Base-by-base conservation (phyloP, 2,113 vertebrate species). In the Thymallus thymallus region DNA sequence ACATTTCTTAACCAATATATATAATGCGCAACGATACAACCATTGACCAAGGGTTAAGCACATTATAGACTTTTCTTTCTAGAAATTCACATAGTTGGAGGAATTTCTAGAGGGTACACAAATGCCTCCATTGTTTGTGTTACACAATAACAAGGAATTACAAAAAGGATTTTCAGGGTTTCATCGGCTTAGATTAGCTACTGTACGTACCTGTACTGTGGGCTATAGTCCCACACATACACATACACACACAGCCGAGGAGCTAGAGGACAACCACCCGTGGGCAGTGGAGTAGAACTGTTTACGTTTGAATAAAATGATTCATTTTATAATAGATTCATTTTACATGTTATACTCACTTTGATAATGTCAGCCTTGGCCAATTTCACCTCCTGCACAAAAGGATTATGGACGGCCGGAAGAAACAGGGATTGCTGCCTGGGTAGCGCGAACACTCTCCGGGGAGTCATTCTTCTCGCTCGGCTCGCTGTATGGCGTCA, bases 391-490 rank as follows among this genome's bases (percentile, higher is more conserved):
- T 94, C 92, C 82, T 95, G 92, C 1, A 95, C 87, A 76, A 98
- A 98, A 6, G 96, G 96, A 84, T 98, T 98, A 86, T 80, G 87
- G 73, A 98, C 91, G 0, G 92, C 89, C 5, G 96, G 96, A 16
- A 94, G 94, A 46, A 87, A 87, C 80, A 98, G 94, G 26, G 95
- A 97, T 18, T 94, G 89, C 80, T 98, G 96, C 81, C 96, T 88
- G 71, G 96, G 96, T 78, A 98, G 80, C 32, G 87, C 73, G 86
- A 80, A 85, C 1, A 91, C 88, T 71, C 92, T 90, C 69, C 87
- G 89, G 3, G 68, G 80, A 35, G 80, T 78, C 90, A 91, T 92
- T 0, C 75, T 83, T 18, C 22, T 22, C 29, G 35, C 35, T 41
- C 35, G 0, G 35, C 7, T 41, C 16, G 24, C 32, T 30, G 69